Evolutionary conservation across 2,113 vertebrate genomes (phyloP).

Genomic region (Cavia aperea): DNA sequence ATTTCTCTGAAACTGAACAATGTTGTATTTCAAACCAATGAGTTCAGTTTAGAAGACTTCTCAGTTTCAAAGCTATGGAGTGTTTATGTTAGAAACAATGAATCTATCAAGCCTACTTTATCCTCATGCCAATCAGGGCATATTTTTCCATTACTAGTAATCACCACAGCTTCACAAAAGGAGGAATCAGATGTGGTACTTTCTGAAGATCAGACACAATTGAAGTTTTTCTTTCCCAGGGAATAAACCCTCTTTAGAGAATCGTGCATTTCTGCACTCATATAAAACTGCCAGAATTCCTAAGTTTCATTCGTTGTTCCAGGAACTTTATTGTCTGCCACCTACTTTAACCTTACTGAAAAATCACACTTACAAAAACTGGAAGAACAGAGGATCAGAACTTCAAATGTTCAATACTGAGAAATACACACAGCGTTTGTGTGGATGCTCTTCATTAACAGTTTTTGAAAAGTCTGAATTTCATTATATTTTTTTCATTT

Average conservation of each 20-base stretch:
- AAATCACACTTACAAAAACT: neutral
- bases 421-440: neutral
- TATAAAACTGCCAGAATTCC: neutral
- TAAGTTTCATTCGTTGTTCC: constrained; percentile 4
- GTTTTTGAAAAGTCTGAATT: neutral
- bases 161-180: neutral
- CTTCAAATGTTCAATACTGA: neutral
- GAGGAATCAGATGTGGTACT: neutral
- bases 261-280: neutral
- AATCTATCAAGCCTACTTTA: constrained; percentile 29
- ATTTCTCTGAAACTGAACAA: constrained; percentile 31
- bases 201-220: constrained; percentile 12
- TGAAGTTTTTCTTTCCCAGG: neutral
- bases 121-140: neutral
- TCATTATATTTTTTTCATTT: neutral
- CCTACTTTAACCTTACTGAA: neutral
- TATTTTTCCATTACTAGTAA: neutral
- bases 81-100: constrained; percentile 35
- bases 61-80: constrained; percentile 21
- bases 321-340: neutral
- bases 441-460: neutral
- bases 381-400: neutral
- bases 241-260: constrained; percentile 7
- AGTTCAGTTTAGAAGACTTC: neutral
- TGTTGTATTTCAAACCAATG: neutral